Evolutionary conservation across 2,888 invertebrate genomes (phyloP).

Genomic region (Lamproptera curius): DNA sequence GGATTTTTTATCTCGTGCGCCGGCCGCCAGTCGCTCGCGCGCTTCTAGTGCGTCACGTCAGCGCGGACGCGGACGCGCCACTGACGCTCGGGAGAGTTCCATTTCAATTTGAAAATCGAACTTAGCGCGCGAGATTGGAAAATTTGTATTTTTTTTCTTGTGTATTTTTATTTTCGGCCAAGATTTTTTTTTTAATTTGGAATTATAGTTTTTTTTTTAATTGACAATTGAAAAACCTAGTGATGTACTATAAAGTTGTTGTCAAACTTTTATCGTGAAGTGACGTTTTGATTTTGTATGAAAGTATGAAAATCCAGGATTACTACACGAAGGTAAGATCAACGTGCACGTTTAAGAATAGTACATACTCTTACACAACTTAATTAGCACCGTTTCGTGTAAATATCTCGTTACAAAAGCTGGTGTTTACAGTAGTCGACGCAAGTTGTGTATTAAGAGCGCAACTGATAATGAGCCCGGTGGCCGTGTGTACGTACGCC

Average conservation of each 20-base stretch:
- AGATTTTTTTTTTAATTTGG: too few relatives aligned
- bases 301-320: constrained; percentile 72
- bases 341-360: neutral
- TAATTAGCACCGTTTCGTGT: neutral
- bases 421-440: neutral
- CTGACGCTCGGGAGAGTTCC: constrained; percentile 27
- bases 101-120: constrained; percentile 32
- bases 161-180: too few relatives aligned
- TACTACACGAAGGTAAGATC: constrained; percentile 65
- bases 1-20: constrained; percentile 58
- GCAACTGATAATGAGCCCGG: constrained; percentile 9
- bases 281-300: constrained; percentile 20
- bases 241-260: too few relatives aligned
- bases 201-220: too few relatives aligned
- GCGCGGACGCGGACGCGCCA: constrained; percentile 16
- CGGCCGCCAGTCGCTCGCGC: constrained; percentile 74
- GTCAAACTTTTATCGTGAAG: too few relatives aligned
- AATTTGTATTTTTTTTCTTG: constrained; percentile 15
- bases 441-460: neutral
- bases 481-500: constrained; percentile 25
- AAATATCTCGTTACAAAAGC: neutral
- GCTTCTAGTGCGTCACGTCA: constrained; percentile 63
- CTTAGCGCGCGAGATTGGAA: constrained; percentile 9
- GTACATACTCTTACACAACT: neutral
- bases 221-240: too few relatives aligned